Evolutionary conservation across 53 echinoderm and acorn worm genomes (phyloP).

Genomic region (Henricia sp.): DNA sequence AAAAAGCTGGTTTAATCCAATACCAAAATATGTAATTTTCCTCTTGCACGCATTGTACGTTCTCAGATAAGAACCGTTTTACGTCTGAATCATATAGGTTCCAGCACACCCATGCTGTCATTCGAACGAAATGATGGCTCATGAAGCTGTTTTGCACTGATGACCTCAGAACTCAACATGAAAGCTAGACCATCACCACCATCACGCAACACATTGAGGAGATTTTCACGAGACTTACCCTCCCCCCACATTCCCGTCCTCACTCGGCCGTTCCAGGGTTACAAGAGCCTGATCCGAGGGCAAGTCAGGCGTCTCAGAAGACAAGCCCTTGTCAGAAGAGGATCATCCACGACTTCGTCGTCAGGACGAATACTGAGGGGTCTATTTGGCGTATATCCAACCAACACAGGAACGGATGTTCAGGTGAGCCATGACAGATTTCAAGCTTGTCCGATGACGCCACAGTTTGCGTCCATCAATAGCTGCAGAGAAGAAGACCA

Average conservation of each 20-base stretch:
- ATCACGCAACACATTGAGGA: too few species aligned
- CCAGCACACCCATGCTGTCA: too few species aligned
- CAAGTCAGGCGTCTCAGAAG: constrained; percentile 32
- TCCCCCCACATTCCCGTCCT: background rate
- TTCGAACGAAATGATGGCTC: too few species aligned
- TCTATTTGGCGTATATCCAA: background rate
- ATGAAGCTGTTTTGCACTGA: too few species aligned
- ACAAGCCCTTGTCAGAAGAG: background rate
- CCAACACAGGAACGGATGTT: background rate
- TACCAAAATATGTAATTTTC: too few species aligned
- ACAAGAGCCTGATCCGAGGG: constrained; percentile 35
- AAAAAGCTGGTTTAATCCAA: too few species aligned
- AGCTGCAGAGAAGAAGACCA: background rate
- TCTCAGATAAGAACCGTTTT: too few species aligned
- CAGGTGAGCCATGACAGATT: too few species aligned
- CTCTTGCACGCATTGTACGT: too few species aligned
- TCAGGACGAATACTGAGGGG: background rate
- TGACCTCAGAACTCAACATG: background rate
- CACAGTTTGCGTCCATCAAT: background rate
- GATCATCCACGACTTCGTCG: background rate
- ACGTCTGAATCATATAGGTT: too few species aligned
- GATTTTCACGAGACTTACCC: background rate
- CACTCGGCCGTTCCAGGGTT: constrained; percentile 21
- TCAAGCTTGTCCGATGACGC: background rate
- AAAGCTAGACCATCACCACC: constrained; percentile 2